Evolutionary conservation across 2,797 vertebrate genomes (phyloP).

Genomic region (Peromyscus attwateri): DNA sequence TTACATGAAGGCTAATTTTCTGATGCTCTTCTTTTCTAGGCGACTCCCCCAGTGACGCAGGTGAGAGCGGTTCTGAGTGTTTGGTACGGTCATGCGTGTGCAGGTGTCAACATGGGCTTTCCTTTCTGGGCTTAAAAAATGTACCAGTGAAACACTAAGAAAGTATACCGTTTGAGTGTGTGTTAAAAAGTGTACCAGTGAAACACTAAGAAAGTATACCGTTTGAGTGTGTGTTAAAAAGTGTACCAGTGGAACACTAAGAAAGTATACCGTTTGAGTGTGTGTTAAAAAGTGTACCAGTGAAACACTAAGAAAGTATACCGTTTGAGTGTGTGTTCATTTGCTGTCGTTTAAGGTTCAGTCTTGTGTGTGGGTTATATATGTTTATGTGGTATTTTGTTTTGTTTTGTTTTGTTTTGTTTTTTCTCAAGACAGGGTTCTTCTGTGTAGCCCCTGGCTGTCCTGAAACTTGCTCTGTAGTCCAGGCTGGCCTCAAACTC

Average conservation of each 20-base stretch:
- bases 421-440: not conserved
- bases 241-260: too few relatives aligned
- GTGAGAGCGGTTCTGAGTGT: slow-evolving; percentile 80
- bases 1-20: not conserved
- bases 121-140: not conserved
- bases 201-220: not conserved
- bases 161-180: not conserved
- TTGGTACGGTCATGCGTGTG: not conserved
- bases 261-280: too few relatives aligned
- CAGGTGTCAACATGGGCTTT: accelerated
- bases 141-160: not conserved
- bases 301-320: too few relatives aligned
- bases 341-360: not conserved
- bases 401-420: not conserved
- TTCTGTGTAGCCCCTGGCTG: not conserved
- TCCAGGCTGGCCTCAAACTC: not conserved
- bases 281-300: too few relatives aligned
- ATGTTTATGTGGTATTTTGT: not conserved
- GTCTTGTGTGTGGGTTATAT: not conserved
- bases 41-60: slow-evolving; percentile 91
- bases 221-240: too few relatives aligned
- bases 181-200: not conserved
- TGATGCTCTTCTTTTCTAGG: slow-evolving; percentile 85
- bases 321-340: not conserved
- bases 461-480: not conserved